A percentile compares a stretch with the other conserved stretches of the same genome.
Evolutionary conservation across 2,888 invertebrate species (phyloP).

Genomic region (Orthosia gothica): DNA sequence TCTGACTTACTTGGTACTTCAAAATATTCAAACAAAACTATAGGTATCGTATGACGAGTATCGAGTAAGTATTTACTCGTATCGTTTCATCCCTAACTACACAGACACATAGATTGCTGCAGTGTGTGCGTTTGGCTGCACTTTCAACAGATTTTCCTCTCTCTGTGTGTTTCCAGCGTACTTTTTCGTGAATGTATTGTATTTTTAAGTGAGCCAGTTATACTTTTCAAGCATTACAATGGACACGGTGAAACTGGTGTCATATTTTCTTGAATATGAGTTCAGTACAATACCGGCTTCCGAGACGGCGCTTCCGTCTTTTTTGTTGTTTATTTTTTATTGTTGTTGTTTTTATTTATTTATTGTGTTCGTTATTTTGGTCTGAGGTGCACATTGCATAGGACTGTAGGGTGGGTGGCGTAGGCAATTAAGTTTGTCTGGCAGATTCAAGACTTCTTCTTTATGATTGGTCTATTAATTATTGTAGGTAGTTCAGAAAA

Average conservation of each 20-base stretch:
- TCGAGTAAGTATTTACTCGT: too few relatives aligned
- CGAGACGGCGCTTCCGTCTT: slow-evolving; percentile 73
- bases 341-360: slow-evolving; percentile 63
- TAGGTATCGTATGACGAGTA: too few relatives aligned
- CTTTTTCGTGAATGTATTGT: slow-evolving; percentile 57
- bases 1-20: too few relatives aligned
- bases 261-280: slow-evolving; percentile 83
- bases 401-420: not conserved
- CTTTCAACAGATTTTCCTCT: slow-evolving; percentile 44
- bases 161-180: slow-evolving; percentile 46
- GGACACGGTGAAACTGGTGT: slow-evolving; percentile 72
- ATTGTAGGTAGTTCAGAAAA: not conserved
- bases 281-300: slow-evolving; percentile 74
- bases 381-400: slow-evolving; percentile 26
- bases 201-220: slow-evolving; percentile 64
- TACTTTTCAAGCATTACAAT: slow-evolving; percentile 69
- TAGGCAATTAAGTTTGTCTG: not conserved
- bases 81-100: not conserved
- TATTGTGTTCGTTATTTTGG: slow-evolving; percentile 44
- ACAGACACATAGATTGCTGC: not conserved
- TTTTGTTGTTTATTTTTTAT: slow-evolving; percentile 63
- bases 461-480: not conserved
- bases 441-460: not conserved
- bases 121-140: slow-evolving; percentile 35
- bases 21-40: too few relatives aligned